Conservation (phyloP, 2,113 vertebrate species). For the Ceuthmochares aereus region DNA sequence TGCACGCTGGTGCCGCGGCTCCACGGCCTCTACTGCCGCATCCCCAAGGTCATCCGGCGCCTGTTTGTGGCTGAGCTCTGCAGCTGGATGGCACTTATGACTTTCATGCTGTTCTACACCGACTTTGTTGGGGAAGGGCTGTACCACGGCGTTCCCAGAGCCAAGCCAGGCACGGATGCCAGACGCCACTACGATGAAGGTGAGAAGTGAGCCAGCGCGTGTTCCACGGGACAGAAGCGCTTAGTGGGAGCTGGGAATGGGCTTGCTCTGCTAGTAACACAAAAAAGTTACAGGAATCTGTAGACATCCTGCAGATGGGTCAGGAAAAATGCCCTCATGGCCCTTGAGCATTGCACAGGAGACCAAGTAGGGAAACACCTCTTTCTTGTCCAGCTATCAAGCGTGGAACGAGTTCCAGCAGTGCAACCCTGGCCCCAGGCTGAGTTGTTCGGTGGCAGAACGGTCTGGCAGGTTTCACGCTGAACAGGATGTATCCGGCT, state of each 20-base stretch:
- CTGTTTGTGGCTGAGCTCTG: conserved; percentile 87
- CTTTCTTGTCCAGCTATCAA: neutral
- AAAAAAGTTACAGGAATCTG: accelerated
- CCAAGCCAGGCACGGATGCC: conserved; percentile 79
- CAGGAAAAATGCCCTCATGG: accelerated
- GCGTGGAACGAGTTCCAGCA: neutral
- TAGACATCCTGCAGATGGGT: neutral
- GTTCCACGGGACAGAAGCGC: accelerated
- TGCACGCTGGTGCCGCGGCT: conserved; percentile 73
- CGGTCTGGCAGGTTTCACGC: neutral
- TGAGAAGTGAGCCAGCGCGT: neutral
- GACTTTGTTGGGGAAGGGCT: conserved; percentile 88
- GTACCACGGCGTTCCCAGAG: conserved; percentile 84
- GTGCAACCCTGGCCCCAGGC: neutral
- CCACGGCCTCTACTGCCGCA: conserved; percentile 75
- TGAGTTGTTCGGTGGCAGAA: neutral
- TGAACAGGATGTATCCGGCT: neutral
- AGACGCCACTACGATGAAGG: conserved; percentile 87
- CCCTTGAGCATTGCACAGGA: neutral
- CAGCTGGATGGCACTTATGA: conserved; percentile 91
- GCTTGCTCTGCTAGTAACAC: neutral
- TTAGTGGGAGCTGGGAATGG: neutral
- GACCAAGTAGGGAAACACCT: neutral
- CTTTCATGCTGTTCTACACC: conserved; percentile 88
- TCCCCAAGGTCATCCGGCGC: conserved; percentile 78